Conservation (phyloP, 2,888 invertebrate genomes). For the Stenodema calcarata region DNA sequence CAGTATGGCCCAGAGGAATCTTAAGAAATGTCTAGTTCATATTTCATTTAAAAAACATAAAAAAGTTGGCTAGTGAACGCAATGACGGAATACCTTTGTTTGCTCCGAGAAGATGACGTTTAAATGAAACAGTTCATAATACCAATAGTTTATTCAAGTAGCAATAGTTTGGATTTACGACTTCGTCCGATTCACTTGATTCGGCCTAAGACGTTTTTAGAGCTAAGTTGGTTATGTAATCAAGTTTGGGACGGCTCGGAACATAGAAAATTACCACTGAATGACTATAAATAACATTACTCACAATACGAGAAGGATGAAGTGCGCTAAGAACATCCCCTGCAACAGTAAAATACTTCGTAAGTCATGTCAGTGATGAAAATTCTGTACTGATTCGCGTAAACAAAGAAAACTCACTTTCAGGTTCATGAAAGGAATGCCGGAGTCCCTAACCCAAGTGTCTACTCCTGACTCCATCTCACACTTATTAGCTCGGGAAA, state of each 20-base stretch:
- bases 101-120: no score
- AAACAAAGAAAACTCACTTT: conserved; percentile 24
- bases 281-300: neutral
- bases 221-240: neutral
- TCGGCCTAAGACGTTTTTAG: no score
- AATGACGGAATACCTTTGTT: no score
- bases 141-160: no score
- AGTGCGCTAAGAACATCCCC: conserved; percentile 35
- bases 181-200: no score
- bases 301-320: conserved; percentile 24
- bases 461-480: conserved; percentile 15
- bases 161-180: no score
- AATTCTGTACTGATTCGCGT: neutral
- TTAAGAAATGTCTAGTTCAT: no score
- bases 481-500: neutral
- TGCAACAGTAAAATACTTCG: neutral
- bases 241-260: neutral
- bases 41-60: no score
- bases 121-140: no score
- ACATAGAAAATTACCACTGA: neutral
- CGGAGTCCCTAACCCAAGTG: conserved; percentile 29
- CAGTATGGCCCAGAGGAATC: no score
- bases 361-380: neutral
- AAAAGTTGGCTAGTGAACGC: no score
- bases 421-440: conserved; percentile 32